Evolutionary conservation across 1,140 invertebrate species (phyloP).

Genomic region (Drosophila grimshawi): DNA sequence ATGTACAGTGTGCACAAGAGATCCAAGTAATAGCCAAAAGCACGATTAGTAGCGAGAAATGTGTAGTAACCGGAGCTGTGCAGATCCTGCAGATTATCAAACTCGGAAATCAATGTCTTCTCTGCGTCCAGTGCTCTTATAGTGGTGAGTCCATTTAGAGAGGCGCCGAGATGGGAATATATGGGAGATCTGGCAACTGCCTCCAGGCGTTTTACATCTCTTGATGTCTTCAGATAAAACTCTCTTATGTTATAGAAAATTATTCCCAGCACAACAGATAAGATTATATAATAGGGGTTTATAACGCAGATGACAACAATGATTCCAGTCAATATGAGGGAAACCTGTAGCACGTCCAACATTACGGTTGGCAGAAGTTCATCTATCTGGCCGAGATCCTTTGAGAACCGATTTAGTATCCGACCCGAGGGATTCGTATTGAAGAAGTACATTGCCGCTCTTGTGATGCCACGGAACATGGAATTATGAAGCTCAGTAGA

Average conservation of each 20-base stretch:
- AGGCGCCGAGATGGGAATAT: constrained; percentile 91
- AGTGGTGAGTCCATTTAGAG: constrained; percentile 90
- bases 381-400: constrained; percentile 92
- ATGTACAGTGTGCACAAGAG: constrained; percentile 88
- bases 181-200: constrained; percentile 90
- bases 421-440: constrained; percentile 90
- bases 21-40: constrained; percentile 92
- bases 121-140: constrained; percentile 89
- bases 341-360: constrained; percentile 91
- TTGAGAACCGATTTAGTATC: constrained; percentile 91
- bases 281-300: constrained; percentile 90
- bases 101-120: constrained; percentile 88
- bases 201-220: constrained; percentile 94
- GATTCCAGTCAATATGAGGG: constrained; percentile 87
- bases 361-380: constrained; percentile 92
- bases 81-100: constrained; percentile 87
- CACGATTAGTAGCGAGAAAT: constrained; percentile 91
- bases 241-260: constrained; percentile 90
- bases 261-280: constrained; percentile 88
- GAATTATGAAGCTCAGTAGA: constrained; percentile 57
- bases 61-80: constrained; percentile 91
- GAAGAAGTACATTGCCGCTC: constrained; percentile 84
- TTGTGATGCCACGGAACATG: no score
- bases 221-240: constrained; percentile 92
- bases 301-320: constrained; percentile 90